Evolutionary conservation across 2,113 vertebrate genomes (phyloP).

Genomic region (Bujurquina vittata): DNA sequence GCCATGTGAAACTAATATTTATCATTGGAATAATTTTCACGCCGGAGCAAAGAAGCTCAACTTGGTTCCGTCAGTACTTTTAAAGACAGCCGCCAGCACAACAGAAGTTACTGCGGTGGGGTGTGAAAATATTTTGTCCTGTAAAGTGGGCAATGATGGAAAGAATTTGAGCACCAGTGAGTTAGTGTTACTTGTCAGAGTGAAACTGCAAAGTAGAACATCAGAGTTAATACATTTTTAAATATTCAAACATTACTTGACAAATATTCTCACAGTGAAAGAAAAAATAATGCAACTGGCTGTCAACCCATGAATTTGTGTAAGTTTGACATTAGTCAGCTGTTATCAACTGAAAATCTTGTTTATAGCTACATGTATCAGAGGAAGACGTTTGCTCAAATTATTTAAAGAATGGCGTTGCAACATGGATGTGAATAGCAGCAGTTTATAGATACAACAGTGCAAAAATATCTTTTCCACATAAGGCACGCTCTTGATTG

Average conservation of each 20-base stretch:
- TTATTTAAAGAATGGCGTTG: neutral
- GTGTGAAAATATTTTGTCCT: too few relatives aligned
- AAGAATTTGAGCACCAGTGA: too few relatives aligned
- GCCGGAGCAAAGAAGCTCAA: too few relatives aligned
- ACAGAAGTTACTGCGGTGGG: too few relatives aligned
- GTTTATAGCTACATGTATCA: neutral
- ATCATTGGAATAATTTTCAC: too few relatives aligned
- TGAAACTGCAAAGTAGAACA: neutral
- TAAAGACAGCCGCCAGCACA: too few relatives aligned
- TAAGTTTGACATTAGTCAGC: neutral
- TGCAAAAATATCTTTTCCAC: neutral
- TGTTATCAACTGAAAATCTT: neutral
- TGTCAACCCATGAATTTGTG: neutral
- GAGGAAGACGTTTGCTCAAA: neutral
- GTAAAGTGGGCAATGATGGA: too few relatives aligned
- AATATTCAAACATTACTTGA: neutral
- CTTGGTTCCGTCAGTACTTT: too few relatives aligned
- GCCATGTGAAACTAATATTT: too few relatives aligned
- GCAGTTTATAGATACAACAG: neutral
- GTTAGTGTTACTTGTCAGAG: neutral
- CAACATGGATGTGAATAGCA: neutral
- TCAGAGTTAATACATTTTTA: neutral
- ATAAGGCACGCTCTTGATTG: neutral
- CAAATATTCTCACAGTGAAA: neutral
- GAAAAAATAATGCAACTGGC: neutral